These are phyloP conservation scores for Mimachlamys varia DNA, from an alignment of 2,888 invertebrate genomes.

Conservation along the genomic window DNA sequence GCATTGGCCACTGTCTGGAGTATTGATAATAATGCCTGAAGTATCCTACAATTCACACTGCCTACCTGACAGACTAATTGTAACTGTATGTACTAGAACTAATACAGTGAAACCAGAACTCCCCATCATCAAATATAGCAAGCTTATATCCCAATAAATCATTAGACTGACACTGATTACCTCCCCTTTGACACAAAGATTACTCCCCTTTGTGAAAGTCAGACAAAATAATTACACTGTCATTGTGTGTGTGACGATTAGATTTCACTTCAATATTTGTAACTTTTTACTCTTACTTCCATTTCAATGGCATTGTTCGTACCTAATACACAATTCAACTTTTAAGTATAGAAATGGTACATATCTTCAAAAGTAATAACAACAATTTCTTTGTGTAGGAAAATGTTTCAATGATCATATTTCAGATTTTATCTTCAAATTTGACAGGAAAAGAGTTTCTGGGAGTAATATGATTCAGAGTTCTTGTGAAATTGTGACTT, in stretches of 20 bases:
- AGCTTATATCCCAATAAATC: neutral
- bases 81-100: neutral
- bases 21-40: no score
- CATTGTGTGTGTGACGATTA: neutral
- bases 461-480: neutral
- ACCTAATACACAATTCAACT: conserved; percentile 3
- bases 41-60: no score
- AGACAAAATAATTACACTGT: neutral
- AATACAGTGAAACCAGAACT: neutral
- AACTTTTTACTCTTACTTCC: neutral
- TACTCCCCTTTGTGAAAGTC: neutral
- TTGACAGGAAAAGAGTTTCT: neutral
- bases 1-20: no score
- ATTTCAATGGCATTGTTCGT: neutral
- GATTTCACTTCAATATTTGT: conserved; percentile 16
- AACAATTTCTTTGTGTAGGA: neutral
- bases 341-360: neutral
- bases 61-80: neutral
- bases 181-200: neutral
- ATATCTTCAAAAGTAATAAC: neutral
- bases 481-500: neutral
- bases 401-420: neutral
- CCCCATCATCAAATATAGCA: neutral
- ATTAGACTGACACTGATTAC: neutral
- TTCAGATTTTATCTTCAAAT: conserved; percentile 6